A percentile compares a stretch with the other conserved stretches of the same genome.
Conservation (phyloP, 2,888 invertebrate genomes). For the Nasonovia ribisnigri region DNA sequence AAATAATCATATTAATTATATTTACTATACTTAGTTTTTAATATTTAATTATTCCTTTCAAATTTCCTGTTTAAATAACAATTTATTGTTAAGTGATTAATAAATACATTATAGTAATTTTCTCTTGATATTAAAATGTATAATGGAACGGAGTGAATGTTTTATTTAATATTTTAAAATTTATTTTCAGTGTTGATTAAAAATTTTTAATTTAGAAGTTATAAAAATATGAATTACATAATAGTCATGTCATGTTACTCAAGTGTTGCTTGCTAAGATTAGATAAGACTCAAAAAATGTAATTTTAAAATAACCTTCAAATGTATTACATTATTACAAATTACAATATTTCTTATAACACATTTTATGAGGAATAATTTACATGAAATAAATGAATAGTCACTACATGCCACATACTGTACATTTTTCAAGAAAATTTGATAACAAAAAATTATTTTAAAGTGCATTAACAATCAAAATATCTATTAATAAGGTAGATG, state of each 20-base stretch:
- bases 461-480: background rate
- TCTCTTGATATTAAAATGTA: background rate
- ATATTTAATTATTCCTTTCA: background rate
- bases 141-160: slow-evolving; percentile 52
- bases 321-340: too few relatives aligned
- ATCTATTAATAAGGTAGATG: background rate
- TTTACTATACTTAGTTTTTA: background rate
- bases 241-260: background rate
- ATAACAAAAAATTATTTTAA: background rate
- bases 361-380: background rate
- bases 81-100: slow-evolving; percentile 26
- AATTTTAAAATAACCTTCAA: too few relatives aligned
- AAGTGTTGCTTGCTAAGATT: background rate
- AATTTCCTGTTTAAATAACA: slow-evolving; percentile 11
- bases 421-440: background rate
- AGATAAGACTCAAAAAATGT: background rate
- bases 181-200: slow-evolving; percentile 31
- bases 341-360: too few relatives aligned
- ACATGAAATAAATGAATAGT: background rate
- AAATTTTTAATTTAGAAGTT: background rate
- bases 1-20: background rate
- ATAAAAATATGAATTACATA: background rate
- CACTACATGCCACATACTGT: too few relatives aligned
- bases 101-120: background rate
- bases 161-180: slow-evolving; percentile 8